phyloP scores from a whole-genome alignment of 2,888 invertebrate species.

The Calephelis perditalis region DNA sequence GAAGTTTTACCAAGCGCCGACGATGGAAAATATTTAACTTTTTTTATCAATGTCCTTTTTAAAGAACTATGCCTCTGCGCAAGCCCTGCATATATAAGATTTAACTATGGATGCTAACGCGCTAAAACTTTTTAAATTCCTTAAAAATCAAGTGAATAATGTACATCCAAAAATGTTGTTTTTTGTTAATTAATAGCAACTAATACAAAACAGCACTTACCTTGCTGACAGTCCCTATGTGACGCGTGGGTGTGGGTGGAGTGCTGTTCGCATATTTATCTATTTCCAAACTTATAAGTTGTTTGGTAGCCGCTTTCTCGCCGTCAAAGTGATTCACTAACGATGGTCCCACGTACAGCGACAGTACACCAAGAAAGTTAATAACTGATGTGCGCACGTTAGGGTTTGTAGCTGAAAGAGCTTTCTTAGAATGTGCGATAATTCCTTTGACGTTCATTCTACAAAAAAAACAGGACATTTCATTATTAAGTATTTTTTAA shows the following conservation, averaged over 20 bases:
- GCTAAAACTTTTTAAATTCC: too few species aligned
- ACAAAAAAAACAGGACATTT: constrained; percentile 19
- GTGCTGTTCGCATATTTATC: constrained; percentile 88
- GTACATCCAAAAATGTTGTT: too few species aligned
- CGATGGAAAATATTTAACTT: too few species aligned
- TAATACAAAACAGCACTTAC: constrained; percentile 33
- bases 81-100: too few species aligned
- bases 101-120: too few species aligned
- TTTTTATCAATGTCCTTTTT: too few species aligned
- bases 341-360: constrained; percentile 88
- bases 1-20: too few species aligned
- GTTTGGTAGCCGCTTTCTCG: constrained; percentile 90
- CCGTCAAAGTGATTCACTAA: constrained; percentile 88
- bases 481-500: too few species aligned
- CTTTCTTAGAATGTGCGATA: constrained; percentile 89
- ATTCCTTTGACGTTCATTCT: constrained; percentile 85
- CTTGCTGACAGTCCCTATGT: constrained; percentile 67
- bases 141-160: too few species aligned
- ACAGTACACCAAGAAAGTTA: constrained; percentile 85
- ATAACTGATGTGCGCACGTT: constrained; percentile 89
- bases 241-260: constrained; percentile 86
- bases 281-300: constrained; percentile 91
- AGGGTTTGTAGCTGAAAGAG: constrained; percentile 90
- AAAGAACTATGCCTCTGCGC: too few species aligned
- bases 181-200: too few species aligned